phyloP scores from a whole-genome alignment of 2,888 invertebrate species.

The Mechanitis messenoides region DNA sequence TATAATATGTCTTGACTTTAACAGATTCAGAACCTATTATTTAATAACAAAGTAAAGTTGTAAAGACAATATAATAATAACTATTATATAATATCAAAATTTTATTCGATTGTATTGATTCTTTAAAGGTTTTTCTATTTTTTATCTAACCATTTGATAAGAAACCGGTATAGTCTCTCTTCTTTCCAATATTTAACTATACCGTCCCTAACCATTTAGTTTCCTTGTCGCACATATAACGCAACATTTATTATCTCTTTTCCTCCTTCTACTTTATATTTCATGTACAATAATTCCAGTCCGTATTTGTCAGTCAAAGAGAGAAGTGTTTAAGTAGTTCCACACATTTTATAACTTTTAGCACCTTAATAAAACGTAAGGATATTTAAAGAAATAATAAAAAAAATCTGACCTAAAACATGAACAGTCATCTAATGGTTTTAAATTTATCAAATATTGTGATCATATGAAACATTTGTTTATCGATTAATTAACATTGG shows the following conservation, averaged over 20 bases:
- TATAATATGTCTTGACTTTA: too few relatives aligned
- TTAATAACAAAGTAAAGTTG: too few relatives aligned
- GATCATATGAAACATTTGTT: conserved; percentile 9
- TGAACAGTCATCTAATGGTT: conserved; percentile 28
- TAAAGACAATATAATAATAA: neutral
- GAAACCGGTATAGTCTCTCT: conserved; percentile 49
- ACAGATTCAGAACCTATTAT: too few relatives aligned
- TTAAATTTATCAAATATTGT: too few relatives aligned
- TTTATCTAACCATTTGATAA: conserved; percentile 23
- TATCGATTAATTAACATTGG: conserved; percentile 48
- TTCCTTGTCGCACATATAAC: conserved; percentile 41
- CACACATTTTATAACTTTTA: conserved; percentile 25
- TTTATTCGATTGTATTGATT: neutral
- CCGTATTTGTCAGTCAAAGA: conserved; percentile 52
- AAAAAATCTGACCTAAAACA: conserved; percentile 36
- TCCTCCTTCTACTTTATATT: conserved; percentile 36
- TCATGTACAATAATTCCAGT: conserved; percentile 45
- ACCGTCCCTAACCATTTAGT: conserved; percentile 40
- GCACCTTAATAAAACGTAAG: conserved; percentile 19
- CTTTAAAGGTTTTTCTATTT: conserved; percentile 9
- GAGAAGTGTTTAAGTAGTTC: conserved; percentile 36
- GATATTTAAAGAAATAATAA: neutral
- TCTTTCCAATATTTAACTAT: conserved; percentile 26
- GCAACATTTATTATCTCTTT: conserved; percentile 36
- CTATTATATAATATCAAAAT: neutral